Percentiles rank a stretch among this genome's conserved stretches.
Conservation (phyloP, 2,797 vertebrate species). For the Euphonia xanthogaster region DNA sequence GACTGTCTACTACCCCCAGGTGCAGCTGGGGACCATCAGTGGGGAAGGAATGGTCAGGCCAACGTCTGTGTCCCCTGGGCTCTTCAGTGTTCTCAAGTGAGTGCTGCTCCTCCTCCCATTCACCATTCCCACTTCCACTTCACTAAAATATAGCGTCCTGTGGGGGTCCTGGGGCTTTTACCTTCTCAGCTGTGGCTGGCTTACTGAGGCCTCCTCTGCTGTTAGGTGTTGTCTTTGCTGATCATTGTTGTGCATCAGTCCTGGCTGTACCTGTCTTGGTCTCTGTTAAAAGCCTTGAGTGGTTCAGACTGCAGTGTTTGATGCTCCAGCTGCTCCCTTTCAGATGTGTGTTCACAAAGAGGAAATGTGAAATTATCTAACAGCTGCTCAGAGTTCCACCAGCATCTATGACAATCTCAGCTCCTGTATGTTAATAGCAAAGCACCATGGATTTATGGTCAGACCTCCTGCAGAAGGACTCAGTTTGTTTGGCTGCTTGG, state of each 20-base stretch:
- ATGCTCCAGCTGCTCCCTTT: background rate
- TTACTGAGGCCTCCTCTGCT: background rate
- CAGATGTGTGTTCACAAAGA: background rate
- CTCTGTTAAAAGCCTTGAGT: background rate
- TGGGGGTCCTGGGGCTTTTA: background rate
- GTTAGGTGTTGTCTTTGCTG: background rate
- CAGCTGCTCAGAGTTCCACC: background rate
- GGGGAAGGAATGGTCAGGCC: constrained; percentile 90
- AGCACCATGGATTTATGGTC: background rate
- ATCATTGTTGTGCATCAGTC: background rate
- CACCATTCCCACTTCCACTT: fast-evolving
- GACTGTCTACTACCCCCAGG: constrained; percentile 87
- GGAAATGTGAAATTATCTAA: background rate
- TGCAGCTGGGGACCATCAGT: constrained; percentile 90
- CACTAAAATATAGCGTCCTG: background rate
- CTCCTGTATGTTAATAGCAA: background rate
- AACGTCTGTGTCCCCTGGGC: constrained; percentile 84
- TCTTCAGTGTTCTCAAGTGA: constrained; percentile 92
- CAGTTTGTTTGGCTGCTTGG: background rate
- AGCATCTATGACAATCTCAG: background rate
- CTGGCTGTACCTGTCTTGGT: background rate
- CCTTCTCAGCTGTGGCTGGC: background rate
- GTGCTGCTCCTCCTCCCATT: constrained; percentile 4
- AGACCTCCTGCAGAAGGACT: background rate
- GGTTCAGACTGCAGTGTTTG: background rate